A percentile compares a stretch with the other conserved stretches of the same genome.
Evolutionary conservation across 2,888 invertebrate genomes (phyloP).

Genomic region (Portevinia maculata): DNA sequence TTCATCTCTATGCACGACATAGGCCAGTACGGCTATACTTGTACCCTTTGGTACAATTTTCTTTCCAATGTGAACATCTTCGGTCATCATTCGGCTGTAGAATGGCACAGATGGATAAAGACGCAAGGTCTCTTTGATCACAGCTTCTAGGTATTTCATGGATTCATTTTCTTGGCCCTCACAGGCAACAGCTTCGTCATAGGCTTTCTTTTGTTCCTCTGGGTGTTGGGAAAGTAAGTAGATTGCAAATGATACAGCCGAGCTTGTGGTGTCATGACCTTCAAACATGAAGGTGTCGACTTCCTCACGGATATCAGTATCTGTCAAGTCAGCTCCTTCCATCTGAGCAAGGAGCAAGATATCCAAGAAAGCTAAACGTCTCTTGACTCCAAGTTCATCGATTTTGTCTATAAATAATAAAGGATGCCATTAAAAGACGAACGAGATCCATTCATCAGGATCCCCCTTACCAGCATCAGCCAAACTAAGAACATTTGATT

Average conservation of each 20-base stretch:
- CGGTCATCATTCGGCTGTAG: conserved; percentile 82
- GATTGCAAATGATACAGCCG: conserved; percentile 84
- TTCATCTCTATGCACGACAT: conserved; percentile 83
- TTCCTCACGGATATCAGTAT: conserved; percentile 84
- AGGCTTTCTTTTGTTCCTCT: conserved; percentile 83
- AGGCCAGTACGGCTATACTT: conserved; percentile 80
- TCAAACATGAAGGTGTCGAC: conserved; percentile 86
- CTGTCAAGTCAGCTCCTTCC: conserved; percentile 82
- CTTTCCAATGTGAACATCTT: conserved; percentile 83
- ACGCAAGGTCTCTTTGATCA: conserved; percentile 85
- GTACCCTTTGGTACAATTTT: conserved; percentile 82
- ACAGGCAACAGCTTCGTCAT: conserved; percentile 81
- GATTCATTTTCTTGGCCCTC: conserved; percentile 81
- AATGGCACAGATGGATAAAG: conserved; percentile 84
- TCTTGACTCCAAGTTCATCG: conserved; percentile 78
- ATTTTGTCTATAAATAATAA: conserved; percentile 54
- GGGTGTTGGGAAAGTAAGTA: conserved; percentile 84
- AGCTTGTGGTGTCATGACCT: conserved; percentile 85
- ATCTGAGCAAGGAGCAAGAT: conserved; percentile 83
- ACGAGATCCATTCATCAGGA: not conserved
- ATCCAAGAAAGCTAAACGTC: conserved; percentile 83
- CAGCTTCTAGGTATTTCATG: conserved; percentile 84
- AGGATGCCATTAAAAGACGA: not conserved
- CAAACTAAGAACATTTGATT: conserved; percentile 75
- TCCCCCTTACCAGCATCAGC: conserved; percentile 68